A percentile compares a stretch with the other conserved stretches of the same genome.
Conservation (phyloP, 2,113 vertebrate genomes). For the Acinonyx jubatus region DNA sequence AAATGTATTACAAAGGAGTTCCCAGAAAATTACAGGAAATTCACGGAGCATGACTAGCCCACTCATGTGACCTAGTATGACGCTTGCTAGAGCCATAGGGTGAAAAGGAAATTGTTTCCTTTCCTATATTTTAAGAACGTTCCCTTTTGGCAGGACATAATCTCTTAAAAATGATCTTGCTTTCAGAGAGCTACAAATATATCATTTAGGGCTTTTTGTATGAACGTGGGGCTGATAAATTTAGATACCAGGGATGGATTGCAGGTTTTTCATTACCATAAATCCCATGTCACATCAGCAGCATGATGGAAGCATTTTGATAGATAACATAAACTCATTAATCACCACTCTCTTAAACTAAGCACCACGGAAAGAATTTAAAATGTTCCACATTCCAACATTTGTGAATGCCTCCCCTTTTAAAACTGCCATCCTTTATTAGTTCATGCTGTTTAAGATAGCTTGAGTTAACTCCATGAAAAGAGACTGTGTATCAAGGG, state of each 20-base stretch:
- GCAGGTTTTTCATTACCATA: slow-evolving; percentile 82
- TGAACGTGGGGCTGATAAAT: slow-evolving; percentile 77
- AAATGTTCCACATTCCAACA: slow-evolving; percentile 60
- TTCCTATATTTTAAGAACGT: slow-evolving; percentile 66
- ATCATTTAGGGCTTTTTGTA: slow-evolving; percentile 76
- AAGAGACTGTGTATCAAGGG: slow-evolving; percentile 65
- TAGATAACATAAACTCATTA: slow-evolving; percentile 83
- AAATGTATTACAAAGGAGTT: slow-evolving; percentile 53
- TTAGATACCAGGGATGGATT: slow-evolving; percentile 70
- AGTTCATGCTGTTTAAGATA: slow-evolving; percentile 68
- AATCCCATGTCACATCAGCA: slow-evolving; percentile 75
- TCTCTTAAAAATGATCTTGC: slow-evolving; percentile 68
- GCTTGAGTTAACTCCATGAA: slow-evolving; percentile 64
- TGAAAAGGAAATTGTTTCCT: slow-evolving; percentile 64
- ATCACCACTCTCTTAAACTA: slow-evolving; percentile 79
- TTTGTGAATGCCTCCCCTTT: slow-evolving; percentile 67
- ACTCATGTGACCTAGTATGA: not conserved
- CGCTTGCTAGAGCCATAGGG: slow-evolving; percentile 51
- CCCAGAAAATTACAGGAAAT: slow-evolving; percentile 64
- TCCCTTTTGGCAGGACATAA: slow-evolving; percentile 65
- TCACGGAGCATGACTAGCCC: not conserved
- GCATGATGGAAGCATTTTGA: slow-evolving; percentile 79
- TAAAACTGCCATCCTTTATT: slow-evolving; percentile 72
- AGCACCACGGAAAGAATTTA: slow-evolving; percentile 77
- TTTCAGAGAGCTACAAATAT: slow-evolving; percentile 65